Base-by-base conservation (phyloP, 64 coral and sea anemone genomes). In the Porites australiensis region DNA sequence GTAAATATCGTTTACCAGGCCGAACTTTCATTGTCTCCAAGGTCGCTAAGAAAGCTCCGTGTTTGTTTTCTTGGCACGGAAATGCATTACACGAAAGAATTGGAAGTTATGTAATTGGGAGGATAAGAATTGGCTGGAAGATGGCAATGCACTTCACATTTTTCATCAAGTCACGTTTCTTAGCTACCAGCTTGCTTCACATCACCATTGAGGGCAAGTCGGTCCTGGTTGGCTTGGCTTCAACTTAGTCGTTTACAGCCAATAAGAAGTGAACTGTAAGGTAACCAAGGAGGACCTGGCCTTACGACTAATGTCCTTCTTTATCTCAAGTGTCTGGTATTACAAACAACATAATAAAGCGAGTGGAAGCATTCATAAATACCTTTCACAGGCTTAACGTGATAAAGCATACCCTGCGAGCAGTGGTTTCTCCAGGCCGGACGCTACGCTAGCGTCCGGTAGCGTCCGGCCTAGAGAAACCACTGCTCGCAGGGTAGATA, bases 101-200 rank as follows among this genome's bases (percentile, higher is more conserved):
- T 67, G 64, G 64, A 67, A 67, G 64, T 67, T 67, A 67, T n/a
- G 64, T 67, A 67, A 67, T 67, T 67, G 64, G 21, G 21, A 67
- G 64, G 21, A 67, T 67, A 67, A 67, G 64, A 67, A n/a, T 67
- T 67, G 64, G 64, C 64, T 67, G 64, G 64, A 67, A 67, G 64
- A 67, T 67, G 64, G n/a, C n/a, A n/a, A n/a, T n/a, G 64, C 64
- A 67, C 64, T 67, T 67, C 21, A 8, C 15, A 67, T 67, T 67
- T 67, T 67, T 67, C 64, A 67, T 67, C 15, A 67, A 67, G 64
- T 67, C 64, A 67, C 64, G 64, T 67, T 67, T 67, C 21, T n/a
- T 67, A 67, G 64, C 2, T 67, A 67, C 64, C 64, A 67, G 64
- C 64, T 67, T 67, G 64, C 21, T 67, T 67, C 64, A 67, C 14